Evolutionary conservation across 1,140 invertebrate species (phyloP), one percentile per base, ranked within the genome.

Genomic region (Conus betulinus): DNA sequence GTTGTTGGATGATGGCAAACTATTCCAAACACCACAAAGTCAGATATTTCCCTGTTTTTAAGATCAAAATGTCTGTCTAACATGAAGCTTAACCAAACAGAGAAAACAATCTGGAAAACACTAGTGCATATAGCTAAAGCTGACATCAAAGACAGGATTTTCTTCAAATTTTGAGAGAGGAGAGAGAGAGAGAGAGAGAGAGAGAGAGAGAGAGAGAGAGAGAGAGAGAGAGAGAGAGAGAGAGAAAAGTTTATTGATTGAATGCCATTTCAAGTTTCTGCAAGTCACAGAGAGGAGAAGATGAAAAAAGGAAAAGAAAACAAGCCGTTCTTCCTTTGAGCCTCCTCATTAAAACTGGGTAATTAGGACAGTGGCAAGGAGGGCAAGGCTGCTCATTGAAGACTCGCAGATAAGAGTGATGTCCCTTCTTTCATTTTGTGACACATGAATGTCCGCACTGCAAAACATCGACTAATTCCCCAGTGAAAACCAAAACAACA

Each of bases 361-460:
- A 2, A 25, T 39, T 78, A 39, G 39, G 15, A 25, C 76, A 7
- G 25, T 27, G 76, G 39, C 76, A 78, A 3, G 76, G n/a, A 78
- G 25, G 10, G 25, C 76, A 51, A 78, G 2, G 76, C 27, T 13
- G 25, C 23, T 27, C 25, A 0, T 13, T 78, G 76, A 11, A 7
- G 7, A 15, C n/a, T 10, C 23, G 23, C 55, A 84, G 83, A 84
- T 84, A 84, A 84, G n/a, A 84, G 83, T 63, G 63, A 84, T 60
- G 55, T 67, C 55, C 55, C 57, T 25, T 53, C 27, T 11, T n/a
- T 52, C 39, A 39, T 39, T 39, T 57, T 74, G 25, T 85, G 84
- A 76, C 84, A n/a, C 67, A 67, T 39, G 84, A 67, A 85, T 85
- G 84, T 53, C 57, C 15, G 63, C 52, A 76, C 84, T 71, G n/a